These are phyloP conservation scores for Watsonalla binaria DNA, from an alignment of 2,888 invertebrate genomes.

Conservation along the genomic window DNA sequence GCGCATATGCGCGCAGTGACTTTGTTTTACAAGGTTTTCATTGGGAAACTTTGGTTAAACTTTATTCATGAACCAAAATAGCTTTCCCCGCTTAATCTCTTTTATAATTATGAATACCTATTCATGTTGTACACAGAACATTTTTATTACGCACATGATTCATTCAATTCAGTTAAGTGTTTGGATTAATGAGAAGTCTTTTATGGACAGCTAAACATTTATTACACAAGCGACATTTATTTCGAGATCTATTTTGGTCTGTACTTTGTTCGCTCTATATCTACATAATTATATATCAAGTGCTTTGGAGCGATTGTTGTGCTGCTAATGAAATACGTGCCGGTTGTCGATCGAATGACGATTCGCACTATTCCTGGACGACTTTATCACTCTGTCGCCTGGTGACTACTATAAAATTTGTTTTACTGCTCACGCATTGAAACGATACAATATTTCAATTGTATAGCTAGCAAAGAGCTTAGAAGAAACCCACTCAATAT, in stretches of 20 bases:
- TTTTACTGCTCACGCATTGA: background rate
- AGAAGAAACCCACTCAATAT: too few relatives aligned
- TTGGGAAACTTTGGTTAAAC: conserved; percentile 7
- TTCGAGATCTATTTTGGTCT: background rate
- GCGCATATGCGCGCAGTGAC: conserved; percentile 25
- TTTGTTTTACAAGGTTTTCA: conserved; percentile 4
- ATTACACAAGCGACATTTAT: too few relatives aligned
- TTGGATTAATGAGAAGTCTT: too few relatives aligned
- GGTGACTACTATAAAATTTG: background rate
- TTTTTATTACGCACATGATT: too few relatives aligned
- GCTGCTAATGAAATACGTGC: conserved; percentile 59
- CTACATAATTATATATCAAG: background rate
- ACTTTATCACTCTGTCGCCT: background rate
- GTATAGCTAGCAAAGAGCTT: too few relatives aligned
- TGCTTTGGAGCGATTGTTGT: conserved; percentile 14
- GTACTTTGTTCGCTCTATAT: background rate
- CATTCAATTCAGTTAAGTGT: too few relatives aligned
- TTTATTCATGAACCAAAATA: background rate
- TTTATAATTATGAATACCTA: too few relatives aligned
- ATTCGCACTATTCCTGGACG: background rate
- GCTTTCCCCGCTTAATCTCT: background rate
- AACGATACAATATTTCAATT: too few relatives aligned
- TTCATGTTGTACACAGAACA: too few relatives aligned
- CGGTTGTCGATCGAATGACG: conserved; percentile 15
- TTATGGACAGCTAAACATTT: too few relatives aligned